Evolutionary conservation across 2,797 vertebrate species (phyloP), one percentile per base, ranked within the genome.

Genomic region (Petrocephalus sullivani): DNA sequence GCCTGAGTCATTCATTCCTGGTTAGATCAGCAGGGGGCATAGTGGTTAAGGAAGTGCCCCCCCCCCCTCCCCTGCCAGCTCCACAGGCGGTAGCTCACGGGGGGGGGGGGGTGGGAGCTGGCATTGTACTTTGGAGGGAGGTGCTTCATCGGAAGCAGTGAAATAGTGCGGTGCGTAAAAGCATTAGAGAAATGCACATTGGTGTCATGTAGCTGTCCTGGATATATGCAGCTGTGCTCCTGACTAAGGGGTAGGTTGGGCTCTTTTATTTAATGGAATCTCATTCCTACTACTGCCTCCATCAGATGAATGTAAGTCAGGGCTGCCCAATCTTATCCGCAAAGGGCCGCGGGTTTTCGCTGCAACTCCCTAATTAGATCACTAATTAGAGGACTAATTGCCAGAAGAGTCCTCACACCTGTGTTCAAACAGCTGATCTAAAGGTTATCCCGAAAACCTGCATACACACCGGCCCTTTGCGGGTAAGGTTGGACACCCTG

Each of bases 1-100:
- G 71, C 71, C 71, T 78, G 71, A 78, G 71, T 78, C 71, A 78
- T 78, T 78, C 37, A 78, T 78, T 78, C 37, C 71, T 78, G 16
- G 16, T 78, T 46, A 78, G 37, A 78, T 46, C 71, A 78, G n/a
- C 71, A 78, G 71, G 71, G 71, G 71, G 37, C 37, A 46, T 78
- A 46, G 16, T 46, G 71, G 37, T 78, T 14, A 78, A 78, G 71
- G 71, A 78, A 78, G 71, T 78, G 71, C 19, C 67, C 33, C 33
- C 12, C 60, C 60, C 67, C 10, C 28, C 28, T 28, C 28, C 28
- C 28, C 28, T 28, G 28, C 28, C 67, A 75, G 71, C 37, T 33
- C 71, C 37, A 78, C 71, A 75, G 67, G 67, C 37, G 41, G 67
- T 28, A 41, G 33, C 41, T 19, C 33, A 1, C 33, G 37, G 0